Conservation (phyloP, 35 echinoderm and acorn worm species). For the Patiria miniata region DNA sequence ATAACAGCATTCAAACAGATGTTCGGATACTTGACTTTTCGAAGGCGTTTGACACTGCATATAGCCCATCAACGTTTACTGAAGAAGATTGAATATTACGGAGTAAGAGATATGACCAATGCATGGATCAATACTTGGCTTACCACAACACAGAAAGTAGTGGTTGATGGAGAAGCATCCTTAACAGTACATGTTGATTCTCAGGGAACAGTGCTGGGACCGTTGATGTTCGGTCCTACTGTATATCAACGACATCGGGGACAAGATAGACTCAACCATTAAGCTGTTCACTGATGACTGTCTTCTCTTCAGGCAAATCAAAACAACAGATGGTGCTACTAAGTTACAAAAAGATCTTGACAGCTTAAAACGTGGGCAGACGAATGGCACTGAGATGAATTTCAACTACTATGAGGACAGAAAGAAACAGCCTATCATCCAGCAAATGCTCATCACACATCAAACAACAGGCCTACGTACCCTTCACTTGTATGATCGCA, state of each 20-base stretch:
- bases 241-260: slow-evolving; percentile 29
- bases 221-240: slow-evolving; percentile 50
- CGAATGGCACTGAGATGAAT: slow-evolving; percentile 27
- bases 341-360: slow-evolving; percentile 21
- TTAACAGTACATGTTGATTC: slow-evolving; percentile 26
- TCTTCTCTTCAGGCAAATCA: slow-evolving; percentile 11
- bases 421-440: not conserved
- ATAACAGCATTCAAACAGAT: not conserved
- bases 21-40: slow-evolving; percentile 37
- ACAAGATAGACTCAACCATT: slow-evolving; percentile 34
- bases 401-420: not conserved
- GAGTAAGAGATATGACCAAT: slow-evolving; percentile 13
- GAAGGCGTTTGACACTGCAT: slow-evolving; percentile 43
- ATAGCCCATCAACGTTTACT: slow-evolving; percentile 29
- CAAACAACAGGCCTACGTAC: too few species aligned
- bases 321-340: slow-evolving; percentile 9
- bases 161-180: slow-evolving; percentile 31
- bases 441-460: slow-evolving; percentile 7
- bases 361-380: not conserved
- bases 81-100: slow-evolving; percentile 22
- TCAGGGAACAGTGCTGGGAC: slow-evolving; percentile 34
- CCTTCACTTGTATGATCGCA: too few species aligned
- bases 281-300: slow-evolving; percentile 33
- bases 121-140: slow-evolving; percentile 33
- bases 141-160: slow-evolving; percentile 13